Conservation (phyloP, 2,797 vertebrate genomes). For the Borostomias antarcticus region DNA sequence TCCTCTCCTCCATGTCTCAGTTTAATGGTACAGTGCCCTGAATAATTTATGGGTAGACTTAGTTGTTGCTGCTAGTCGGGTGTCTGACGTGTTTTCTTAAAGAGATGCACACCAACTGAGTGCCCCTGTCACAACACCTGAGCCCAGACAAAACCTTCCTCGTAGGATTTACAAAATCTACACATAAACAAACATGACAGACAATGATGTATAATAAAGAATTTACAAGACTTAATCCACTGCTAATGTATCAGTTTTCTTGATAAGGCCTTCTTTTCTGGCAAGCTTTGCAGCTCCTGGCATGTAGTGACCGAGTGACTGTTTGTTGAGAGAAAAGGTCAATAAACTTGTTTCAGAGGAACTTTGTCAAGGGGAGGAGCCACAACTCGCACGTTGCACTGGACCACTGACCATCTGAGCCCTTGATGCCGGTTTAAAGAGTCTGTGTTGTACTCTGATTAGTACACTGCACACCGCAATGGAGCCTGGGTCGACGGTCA, state of each 20-base stretch:
- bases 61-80: conserved; percentile 56
- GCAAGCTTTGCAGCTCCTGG: no score
- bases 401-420: not conserved
- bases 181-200: not conserved
- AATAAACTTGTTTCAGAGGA: conserved; percentile 37
- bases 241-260: not conserved
- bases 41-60: conserved; percentile 76
- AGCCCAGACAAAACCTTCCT: no score
- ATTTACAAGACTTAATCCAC: not conserved
- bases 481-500: conserved; percentile 43
- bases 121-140: conserved; percentile 3
- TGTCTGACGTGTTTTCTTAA: conserved; percentile 64
- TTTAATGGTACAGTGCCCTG: conserved; percentile 65
- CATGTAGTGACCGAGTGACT: not conserved
- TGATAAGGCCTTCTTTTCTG: not conserved
- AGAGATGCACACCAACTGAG: conserved; percentile 46
- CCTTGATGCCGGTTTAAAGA: conserved; percentile 10
- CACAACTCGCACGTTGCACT: conserved; percentile 14
- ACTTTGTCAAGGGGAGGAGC: conserved; percentile 23
- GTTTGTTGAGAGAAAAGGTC: conserved; percentile 28
- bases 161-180: not conserved
- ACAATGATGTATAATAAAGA: not conserved
- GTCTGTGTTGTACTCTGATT: not conserved
- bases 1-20: conserved; percentile 53
- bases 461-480: conserved; percentile 36